These are phyloP conservation scores for Oncorhynchus keta DNA, from an alignment of 2,113 vertebrate species.

Conservation along the genomic window DNA sequence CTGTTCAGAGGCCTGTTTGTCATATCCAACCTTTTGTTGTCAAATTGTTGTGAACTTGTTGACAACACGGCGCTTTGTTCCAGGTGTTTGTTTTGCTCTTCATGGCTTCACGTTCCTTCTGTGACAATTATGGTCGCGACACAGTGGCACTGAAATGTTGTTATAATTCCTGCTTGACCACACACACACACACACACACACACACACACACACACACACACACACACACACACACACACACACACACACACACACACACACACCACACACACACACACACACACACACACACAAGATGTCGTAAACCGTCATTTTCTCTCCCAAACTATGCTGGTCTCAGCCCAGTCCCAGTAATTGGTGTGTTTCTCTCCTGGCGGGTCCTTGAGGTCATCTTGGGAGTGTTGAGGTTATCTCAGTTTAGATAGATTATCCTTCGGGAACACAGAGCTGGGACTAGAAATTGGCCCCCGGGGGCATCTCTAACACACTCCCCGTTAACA, in stretches of 20 bases:
- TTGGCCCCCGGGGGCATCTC: too few relatives aligned
- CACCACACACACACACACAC: neutral
- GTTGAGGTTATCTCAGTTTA: neutral
- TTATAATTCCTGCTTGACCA: neutral
- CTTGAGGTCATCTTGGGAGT: neutral
- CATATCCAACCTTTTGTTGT: neutral
- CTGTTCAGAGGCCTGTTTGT: neutral
- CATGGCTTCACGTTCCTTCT: neutral
- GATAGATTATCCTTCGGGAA: neutral
- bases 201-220: too few relatives aligned
- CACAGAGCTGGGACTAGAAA: neutral
- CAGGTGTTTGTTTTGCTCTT: neutral
- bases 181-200: neutral
- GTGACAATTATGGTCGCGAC: neutral
- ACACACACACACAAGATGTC: neutral
- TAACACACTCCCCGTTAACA: too few relatives aligned
- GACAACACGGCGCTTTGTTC: neutral
- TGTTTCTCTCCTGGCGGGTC: neutral
- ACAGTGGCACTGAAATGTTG: neutral
- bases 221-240: too few relatives aligned
- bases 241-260: too few relatives aligned
- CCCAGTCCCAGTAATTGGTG: neutral
- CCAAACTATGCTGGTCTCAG: neutral
- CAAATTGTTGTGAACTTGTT: neutral
- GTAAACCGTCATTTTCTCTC: neutral